Evolutionary conservation across 2,113 vertebrate species (phyloP).

Genomic region (Nothobranchius furzeri): DNA sequence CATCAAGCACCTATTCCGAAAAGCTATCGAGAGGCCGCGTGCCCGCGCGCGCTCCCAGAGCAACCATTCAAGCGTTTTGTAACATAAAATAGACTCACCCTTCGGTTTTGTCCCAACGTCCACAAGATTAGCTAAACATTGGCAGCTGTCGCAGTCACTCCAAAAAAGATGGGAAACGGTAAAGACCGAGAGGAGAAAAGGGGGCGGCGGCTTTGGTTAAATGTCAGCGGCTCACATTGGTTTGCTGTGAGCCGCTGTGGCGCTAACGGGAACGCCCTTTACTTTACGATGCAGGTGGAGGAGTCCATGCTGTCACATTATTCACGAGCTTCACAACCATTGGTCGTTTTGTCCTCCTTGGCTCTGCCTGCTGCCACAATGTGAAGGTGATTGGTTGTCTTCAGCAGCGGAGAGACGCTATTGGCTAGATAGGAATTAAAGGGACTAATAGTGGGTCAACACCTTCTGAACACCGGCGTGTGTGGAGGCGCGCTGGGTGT

Average conservation of each 20-base stretch:
- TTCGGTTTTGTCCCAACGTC: conserved; percentile 55
- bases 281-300: too few species aligned
- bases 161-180: conserved; percentile 22
- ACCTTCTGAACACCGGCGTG: not conserved
- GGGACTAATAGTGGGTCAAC: not conserved
- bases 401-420: conserved; percentile 17
- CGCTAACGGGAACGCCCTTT: too few species aligned
- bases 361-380: conserved; percentile 6
- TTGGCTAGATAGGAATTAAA: conserved; percentile 51
- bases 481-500: not conserved
- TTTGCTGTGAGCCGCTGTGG: conserved; percentile 14
- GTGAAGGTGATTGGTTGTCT: conserved; percentile 40
- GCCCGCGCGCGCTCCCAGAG: not conserved
- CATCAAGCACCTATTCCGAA: conserved; percentile 33
- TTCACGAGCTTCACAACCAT: conserved; percentile 45
- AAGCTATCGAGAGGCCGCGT: conserved; percentile 41
- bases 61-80: not conserved
- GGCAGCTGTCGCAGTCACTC: conserved; percentile 76
- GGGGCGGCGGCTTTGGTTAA: conserved; percentile 48
- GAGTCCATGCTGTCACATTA: conserved; percentile 5
- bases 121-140: conserved; percentile 37
- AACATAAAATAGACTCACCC: conserved; percentile 62
- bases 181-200: conserved; percentile 11
- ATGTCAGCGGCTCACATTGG: conserved; percentile 52
- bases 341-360: not conserved